These are phyloP conservation scores for Sander vitreus DNA, from an alignment of 2,113 vertebrate genomes.

Conservation along the genomic window DNA sequence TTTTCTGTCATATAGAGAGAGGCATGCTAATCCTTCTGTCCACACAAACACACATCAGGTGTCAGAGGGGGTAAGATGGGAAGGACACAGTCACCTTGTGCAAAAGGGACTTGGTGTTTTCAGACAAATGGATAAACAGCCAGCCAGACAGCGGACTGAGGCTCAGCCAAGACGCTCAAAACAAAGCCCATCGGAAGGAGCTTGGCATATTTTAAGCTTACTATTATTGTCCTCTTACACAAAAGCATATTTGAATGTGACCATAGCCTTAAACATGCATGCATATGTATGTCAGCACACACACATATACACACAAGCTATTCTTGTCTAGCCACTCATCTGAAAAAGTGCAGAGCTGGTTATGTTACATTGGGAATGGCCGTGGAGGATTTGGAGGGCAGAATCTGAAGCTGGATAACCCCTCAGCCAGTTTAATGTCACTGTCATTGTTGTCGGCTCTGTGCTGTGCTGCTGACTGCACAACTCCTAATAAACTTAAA, in stretches of 20 bases:
- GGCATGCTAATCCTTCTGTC: slow-evolving; percentile 59
- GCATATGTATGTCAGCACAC: slow-evolving; percentile 19
- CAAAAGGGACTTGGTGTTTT: slow-evolving; percentile 33
- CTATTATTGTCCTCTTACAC: slow-evolving; percentile 25
- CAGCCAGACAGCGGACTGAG: slow-evolving; percentile 41
- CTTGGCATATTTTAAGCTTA: slow-evolving; percentile 36
- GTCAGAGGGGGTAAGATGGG: slow-evolving; percentile 34
- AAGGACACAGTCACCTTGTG: slow-evolving; percentile 76
- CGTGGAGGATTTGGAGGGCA: slow-evolving; percentile 53
- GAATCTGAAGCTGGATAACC: slow-evolving; percentile 56
- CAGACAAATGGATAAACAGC: slow-evolving; percentile 46
- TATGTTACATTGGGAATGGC: slow-evolving; percentile 62
- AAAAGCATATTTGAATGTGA: slow-evolving; percentile 45
- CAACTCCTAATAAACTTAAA: slow-evolving; percentile 60
- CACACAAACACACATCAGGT: slow-evolving; percentile 43
- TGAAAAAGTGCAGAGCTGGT: slow-evolving; percentile 64
- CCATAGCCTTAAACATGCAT: slow-evolving; percentile 35
- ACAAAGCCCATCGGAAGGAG: slow-evolving; percentile 42
- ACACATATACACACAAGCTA: slow-evolving; percentile 48
- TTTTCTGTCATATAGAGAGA: slow-evolving; percentile 37
- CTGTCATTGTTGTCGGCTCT: slow-evolving; percentile 62
- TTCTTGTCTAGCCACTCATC: slow-evolving; percentile 68
- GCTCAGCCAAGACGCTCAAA: slow-evolving; percentile 37
- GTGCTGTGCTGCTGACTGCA: slow-evolving; percentile 53
- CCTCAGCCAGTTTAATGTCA: slow-evolving; percentile 66